These are phyloP conservation scores for Gastrophryne carolinensis DNA, from an alignment of 2,797 vertebrate genomes.

Conservation along the genomic window DNA sequence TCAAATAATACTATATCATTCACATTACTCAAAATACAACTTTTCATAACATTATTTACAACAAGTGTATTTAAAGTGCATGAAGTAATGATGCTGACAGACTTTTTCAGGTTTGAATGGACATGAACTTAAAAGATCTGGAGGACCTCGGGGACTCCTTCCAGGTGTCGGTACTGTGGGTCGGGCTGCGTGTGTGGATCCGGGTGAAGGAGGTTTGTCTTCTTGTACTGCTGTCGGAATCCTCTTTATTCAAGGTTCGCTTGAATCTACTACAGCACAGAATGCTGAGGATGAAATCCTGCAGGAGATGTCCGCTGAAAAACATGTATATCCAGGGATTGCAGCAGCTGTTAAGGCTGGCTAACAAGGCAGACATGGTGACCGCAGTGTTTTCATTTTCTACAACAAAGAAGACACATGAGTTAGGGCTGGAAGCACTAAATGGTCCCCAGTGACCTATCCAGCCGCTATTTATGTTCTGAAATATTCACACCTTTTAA, in stretches of 20 bases:
- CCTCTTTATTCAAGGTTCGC: constrained; percentile 78
- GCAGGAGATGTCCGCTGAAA: constrained; percentile 93
- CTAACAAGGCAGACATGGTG: constrained; percentile 87
- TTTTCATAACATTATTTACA: constrained; percentile 9
- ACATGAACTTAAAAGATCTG: constrained; percentile 65
- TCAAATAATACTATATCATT: not conserved
- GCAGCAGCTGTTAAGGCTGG: constrained; percentile 95
- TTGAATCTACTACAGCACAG: constrained; percentile 74
- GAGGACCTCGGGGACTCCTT: constrained; percentile 76
- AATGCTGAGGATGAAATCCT: constrained; percentile 85
- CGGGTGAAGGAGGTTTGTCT: constrained; percentile 82
- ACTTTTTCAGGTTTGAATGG: constrained; percentile 62
- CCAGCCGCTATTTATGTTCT: too few relatives aligned
- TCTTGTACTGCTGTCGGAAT: constrained; percentile 85
- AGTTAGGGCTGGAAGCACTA: too few relatives aligned
- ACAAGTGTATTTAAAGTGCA: not conserved
- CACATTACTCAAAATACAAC: not conserved
- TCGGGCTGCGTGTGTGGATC: constrained; percentile 80
- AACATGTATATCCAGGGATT: constrained; percentile 99
- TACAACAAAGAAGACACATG: constrained; percentile 57
- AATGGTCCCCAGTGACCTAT: too few relatives aligned
- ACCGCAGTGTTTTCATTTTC: constrained; percentile 88
- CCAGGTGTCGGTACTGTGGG: constrained; percentile 77
- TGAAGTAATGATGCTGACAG: not conserved
- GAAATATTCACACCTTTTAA: too few relatives aligned